Base-by-base conservation (phyloP, 2,888 invertebrate species). In the Erebia ligea region DNA sequence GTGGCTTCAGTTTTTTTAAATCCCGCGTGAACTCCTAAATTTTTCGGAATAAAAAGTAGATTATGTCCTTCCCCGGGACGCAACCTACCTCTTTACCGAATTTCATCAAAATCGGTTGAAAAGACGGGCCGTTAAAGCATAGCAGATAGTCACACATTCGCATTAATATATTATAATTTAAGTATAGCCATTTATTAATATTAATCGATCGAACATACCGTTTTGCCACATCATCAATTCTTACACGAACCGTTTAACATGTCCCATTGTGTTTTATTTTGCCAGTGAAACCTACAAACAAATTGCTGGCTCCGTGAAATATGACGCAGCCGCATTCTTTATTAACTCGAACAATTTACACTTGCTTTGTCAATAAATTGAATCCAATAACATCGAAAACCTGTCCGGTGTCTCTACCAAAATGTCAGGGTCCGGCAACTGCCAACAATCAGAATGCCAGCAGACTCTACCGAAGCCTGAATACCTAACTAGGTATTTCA, bases 381-480 rank as follows among this genome's bases (percentile, higher is more conserved):
- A 45, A 50, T 54, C 57, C 71, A 73, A 76, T 76, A 76, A 72
- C 64, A 74, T 80, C 77, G 76, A 82, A 85, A 85, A 86, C 85
- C 82, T 82, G 86, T 86, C 85, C 85, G 80, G 76, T 84, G 83
- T 78, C 80, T 83, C 79, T 81, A 82, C 77, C 81, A 77, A 91
- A 91, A 91, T 91, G 91, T 91, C 91, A 91, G 88, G 91, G 91
- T 86, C 89, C 82, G 76, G 80, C 75, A 78, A 77, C 79, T 79
- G 77, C 79, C 79, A 78, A 78, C 78, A 83, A 82, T 81, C 84
- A 81, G 83, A 91, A 89, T 89, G 86, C 83, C 89, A 86, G 80
- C 81, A 78, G 79, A 82, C 79, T 79, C 73, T 74, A 76, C 75
- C 75, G 76, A 75, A 76, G 72, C 71, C 75, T 75, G 76, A 78